Conservation (phyloP, 2,797 vertebrate genomes). For the Lagodon rhomboides region DNA sequence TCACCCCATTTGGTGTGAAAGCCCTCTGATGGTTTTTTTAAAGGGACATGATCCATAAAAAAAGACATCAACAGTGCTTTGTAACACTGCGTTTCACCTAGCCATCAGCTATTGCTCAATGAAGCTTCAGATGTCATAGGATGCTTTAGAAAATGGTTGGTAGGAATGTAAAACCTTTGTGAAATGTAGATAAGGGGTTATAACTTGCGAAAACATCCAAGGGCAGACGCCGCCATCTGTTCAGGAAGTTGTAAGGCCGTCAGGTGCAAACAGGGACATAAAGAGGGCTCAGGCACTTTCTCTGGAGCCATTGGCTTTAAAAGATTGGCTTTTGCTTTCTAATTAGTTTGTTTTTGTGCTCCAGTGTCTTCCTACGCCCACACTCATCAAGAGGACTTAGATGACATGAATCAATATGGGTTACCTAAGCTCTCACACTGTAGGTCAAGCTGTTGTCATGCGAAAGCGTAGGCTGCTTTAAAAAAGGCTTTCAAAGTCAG, state of each 20-base stretch:
- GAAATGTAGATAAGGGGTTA: background rate
- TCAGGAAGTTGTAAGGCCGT: background rate
- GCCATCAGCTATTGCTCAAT: background rate
- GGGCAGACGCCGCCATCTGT: background rate
- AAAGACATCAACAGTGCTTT: too few species aligned
- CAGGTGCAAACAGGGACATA: background rate
- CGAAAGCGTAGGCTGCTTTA: background rate
- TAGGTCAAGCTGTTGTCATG: conserved; percentile 19
- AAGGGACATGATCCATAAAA: background rate
- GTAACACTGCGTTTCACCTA: background rate
- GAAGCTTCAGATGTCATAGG: background rate
- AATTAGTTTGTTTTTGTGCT: conserved; percentile 41
- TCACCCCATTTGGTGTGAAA: background rate
- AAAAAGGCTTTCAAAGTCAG: background rate
- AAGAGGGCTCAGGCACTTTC: conserved; percentile 5
- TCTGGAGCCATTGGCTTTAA: background rate
- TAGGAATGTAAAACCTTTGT: background rate
- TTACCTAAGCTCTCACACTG: conserved; percentile 21
- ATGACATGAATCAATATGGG: conserved; percentile 35
- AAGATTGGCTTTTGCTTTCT: conserved; percentile 12
- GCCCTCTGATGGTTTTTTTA: background rate
- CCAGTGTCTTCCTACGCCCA: background rate
- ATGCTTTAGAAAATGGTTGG: background rate
- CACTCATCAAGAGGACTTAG: conserved; percentile 22
- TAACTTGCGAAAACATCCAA: background rate